Base-by-base conservation (phyloP, 2,888 invertebrate species). In the Metacarcinus magister region DNA sequence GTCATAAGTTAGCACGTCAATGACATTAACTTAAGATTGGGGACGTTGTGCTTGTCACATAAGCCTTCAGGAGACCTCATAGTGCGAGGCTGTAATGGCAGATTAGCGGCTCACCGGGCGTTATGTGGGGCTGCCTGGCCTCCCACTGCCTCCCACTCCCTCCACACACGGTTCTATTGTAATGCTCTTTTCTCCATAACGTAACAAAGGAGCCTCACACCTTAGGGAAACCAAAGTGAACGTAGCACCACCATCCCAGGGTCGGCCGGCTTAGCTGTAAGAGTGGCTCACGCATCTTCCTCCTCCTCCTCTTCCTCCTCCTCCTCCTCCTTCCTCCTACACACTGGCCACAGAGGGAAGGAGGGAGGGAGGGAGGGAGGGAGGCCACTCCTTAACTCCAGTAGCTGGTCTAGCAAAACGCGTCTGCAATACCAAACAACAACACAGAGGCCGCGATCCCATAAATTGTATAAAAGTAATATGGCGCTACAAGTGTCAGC, bases 1-100 rank as follows among this genome's bases (percentile, higher is more conserved):
- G 60, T 94, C 94, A 89, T 90, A 89, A 94, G 5, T 43, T 90
- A 54, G 94, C 23, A 60, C 94, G 60, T 94, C 94, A 94, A 94
- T 94, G 90, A 67, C 94, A 94, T 90, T 90, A 90, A 89, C 43
- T 94, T 60, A 93, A 93, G 93, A 92, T 92, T 92, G 92, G 93
- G 90, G 54, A 90, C 94, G 90, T 46, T 60, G 46, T 90, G 54
- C 60, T 90, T 94, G 94, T 54, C 94, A 90, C 94, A 94, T 94
- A 87, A 94, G 94, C 90, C 89, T 89, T 94, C 94, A 43, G 89
- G 60, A 32, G 39, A 44, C 46, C 94, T 94, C 48, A 60, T 94
- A 89, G 48, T 32, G 87, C 46, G 8, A 54, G 48, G 28, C 87
- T 54, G 94, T 89, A 89, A 48, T 54, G 67, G 90, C 89, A 60